Evolutionary conservation across 2,797 vertebrate genomes (phyloP).

Genomic region (Gymnopithys bicolor): DNA sequence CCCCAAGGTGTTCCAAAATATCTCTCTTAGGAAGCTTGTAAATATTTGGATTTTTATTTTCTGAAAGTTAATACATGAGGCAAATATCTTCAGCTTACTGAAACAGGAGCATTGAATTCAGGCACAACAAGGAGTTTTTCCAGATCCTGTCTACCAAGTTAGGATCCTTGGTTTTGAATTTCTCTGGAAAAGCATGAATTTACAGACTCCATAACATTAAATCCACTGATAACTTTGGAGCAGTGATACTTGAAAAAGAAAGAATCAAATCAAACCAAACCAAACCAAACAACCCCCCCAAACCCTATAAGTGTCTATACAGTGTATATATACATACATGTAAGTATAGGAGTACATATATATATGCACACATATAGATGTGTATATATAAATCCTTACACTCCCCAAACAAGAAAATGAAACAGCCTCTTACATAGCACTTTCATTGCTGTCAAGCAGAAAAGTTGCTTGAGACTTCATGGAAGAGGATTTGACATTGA

Average conservation of each 20-base stretch:
- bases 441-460: neutral
- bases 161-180: neutral
- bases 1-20: neutral
- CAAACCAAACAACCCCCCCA: accelerated
- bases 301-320: neutral
- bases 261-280: neutral
- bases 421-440: neutral
- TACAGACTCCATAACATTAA: neutral
- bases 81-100: neutral
- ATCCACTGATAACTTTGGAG: neutral
- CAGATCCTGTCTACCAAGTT: neutral
- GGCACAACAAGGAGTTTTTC: neutral
- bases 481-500: neutral
- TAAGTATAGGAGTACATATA: neutral
- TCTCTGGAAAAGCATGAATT: neutral
- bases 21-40: neutral
- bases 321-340: neutral
- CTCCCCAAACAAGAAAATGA: neutral
- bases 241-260: neutral
- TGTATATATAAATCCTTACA: neutral
- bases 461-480: neutral
- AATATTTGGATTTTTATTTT: neutral
- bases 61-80: neutral
- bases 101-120: accelerated
- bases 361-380: accelerated